Conservation (phyloP, 2,113 vertebrate genomes). For the Erythrolamprus reginae region DNA sequence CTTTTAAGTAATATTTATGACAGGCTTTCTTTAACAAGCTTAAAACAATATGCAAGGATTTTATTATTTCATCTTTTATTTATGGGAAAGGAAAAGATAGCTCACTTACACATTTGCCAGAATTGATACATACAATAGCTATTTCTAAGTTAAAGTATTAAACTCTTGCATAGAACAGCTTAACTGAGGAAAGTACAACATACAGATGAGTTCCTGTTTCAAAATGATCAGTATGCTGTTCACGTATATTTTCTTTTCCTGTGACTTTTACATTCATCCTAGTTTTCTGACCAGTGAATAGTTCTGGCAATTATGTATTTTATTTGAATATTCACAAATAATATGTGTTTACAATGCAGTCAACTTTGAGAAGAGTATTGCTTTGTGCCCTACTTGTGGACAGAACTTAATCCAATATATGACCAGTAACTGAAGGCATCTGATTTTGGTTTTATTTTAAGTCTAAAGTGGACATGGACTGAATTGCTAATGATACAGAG, state of each 20-base stretch:
- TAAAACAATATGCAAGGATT: conserved; percentile 48
- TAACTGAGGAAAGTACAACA: neutral
- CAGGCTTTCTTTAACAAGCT: conserved; percentile 53
- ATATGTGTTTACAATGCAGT: neutral
- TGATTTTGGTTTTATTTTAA: neutral
- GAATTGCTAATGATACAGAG: neutral
- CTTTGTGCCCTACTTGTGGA: neutral
- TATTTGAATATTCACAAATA: neutral
- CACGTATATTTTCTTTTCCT: neutral
- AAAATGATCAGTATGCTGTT: neutral
- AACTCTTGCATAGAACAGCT: neutral
- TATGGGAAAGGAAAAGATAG: conserved; percentile 44
- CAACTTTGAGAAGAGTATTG: neutral
- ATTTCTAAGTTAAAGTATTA: neutral
- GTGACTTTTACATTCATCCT: neutral
- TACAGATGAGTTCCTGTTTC: neutral
- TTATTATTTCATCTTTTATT: conserved; percentile 45
- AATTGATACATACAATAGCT: neutral
- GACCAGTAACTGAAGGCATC: neutral
- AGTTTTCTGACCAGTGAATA: neutral
- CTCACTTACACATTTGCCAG: neutral
- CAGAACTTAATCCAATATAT: neutral
- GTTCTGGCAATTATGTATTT: neutral
- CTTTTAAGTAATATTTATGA: conserved; percentile 50
- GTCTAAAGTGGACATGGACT: neutral